Evolutionary conservation across 2,888 invertebrate genomes (phyloP).

Genomic region (Volucella bombylans): DNA sequence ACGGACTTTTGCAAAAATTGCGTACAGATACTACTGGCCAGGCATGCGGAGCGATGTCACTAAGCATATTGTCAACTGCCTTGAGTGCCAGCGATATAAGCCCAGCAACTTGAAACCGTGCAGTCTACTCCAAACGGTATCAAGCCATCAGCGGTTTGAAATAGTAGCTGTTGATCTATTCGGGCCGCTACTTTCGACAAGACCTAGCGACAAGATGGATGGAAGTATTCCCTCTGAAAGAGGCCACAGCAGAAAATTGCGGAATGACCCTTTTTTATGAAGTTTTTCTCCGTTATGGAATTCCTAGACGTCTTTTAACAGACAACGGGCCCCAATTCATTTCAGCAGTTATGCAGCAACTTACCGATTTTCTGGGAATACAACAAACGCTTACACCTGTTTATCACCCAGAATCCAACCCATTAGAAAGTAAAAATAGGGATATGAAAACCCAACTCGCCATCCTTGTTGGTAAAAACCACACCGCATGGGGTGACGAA

Average conservation of each 20-base stretch:
- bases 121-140: conserved; percentile 66
- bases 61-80: conserved; percentile 13
- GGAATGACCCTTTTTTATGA: conserved; percentile 76
- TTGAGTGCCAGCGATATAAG: conserved; percentile 15
- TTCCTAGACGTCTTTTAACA: conserved; percentile 77
- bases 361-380: conserved; percentile 60
- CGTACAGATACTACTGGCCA: conserved; percentile 10
- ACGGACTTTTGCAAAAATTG: not conserved
- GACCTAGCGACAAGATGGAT: conserved; percentile 76
- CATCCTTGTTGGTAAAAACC: not conserved
- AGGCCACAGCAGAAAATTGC: conserved; percentile 77
- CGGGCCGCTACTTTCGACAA: conserved; percentile 57
- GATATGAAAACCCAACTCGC: conserved; percentile 49
- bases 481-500: conserved; percentile 13
- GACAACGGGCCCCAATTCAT: conserved; percentile 80
- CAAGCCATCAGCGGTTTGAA: conserved; percentile 71
- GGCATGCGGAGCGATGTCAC: conserved; percentile 3
- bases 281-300: conserved; percentile 78
- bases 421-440: conserved; percentile 64
- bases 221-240: conserved; percentile 77
- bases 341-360: conserved; percentile 78
- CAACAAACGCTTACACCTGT: conserved; percentile 68
- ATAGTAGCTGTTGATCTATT: conserved; percentile 69
- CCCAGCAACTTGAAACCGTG: conserved; percentile 67
- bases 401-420: conserved; percentile 71